Percentiles rank a stretch among this genome's conserved stretches.
These are phyloP conservation scores for Bombus terrestris DNA, from an alignment of 1,140 invertebrate genomes.

Conservation along the genomic window DNA sequence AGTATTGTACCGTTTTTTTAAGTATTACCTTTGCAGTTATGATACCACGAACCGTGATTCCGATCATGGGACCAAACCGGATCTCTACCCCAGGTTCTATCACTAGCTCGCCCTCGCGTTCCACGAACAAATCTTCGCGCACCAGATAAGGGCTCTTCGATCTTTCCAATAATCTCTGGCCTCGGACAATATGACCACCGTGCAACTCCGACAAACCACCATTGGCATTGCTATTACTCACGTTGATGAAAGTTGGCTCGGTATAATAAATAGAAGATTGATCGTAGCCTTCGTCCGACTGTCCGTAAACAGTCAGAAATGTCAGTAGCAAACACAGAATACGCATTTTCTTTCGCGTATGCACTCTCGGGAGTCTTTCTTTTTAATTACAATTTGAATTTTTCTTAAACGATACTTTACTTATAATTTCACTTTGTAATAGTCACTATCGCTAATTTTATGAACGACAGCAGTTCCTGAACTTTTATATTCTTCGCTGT, in stretches of 20 bases:
- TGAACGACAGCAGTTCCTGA: too few relatives aligned
- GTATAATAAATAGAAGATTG: conserved; percentile 79
- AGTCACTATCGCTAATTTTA: neutral
- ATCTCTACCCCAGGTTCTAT: conserved; percentile 94
- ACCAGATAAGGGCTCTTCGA: conserved; percentile 90
- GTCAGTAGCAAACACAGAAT: neutral
- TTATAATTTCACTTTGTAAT: neutral
- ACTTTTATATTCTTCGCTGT: neutral
- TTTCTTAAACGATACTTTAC: neutral
- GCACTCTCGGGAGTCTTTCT: neutral
- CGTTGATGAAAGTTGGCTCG: conserved; percentile 72
- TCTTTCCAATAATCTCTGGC: conserved; percentile 81
- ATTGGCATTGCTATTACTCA: conserved; percentile 14
- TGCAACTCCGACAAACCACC: conserved; percentile 84
- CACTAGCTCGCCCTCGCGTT: conserved; percentile 88
- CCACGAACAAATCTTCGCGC: conserved; percentile 91
- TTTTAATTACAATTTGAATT: neutral
- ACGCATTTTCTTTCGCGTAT: conserved; percentile 34
- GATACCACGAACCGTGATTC: conserved; percentile 94
- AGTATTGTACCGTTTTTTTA: neutral
- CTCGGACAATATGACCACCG: conserved; percentile 84
- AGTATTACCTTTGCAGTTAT: conserved; percentile 91
- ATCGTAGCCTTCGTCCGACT: conserved; percentile 63
- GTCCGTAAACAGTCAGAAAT: conserved; percentile 30
- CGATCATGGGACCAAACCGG: conserved; percentile 93